A percentile compares a stretch with the other conserved stretches of the same genome.
Conservation (phyloP, 2,888 invertebrate genomes). For the Euphydryas editha region DNA sequence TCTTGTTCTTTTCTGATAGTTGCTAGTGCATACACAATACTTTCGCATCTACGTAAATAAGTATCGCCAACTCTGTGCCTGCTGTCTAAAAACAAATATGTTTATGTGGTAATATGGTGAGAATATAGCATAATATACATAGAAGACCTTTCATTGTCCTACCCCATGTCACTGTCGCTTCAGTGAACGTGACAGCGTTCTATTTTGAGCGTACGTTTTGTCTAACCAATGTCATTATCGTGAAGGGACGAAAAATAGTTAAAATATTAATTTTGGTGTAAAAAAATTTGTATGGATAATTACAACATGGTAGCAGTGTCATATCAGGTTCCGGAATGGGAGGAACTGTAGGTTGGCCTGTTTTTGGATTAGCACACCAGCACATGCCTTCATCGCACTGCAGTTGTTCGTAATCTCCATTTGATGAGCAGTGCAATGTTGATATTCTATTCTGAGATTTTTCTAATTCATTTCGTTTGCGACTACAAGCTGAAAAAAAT, state of each 20-base stretch:
- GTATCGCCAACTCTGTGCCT: constrained; percentile 73
- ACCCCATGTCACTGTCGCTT: constrained; percentile 39
- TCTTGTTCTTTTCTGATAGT: constrained; percentile 79
- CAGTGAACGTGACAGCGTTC: constrained; percentile 40
- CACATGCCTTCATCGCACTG: constrained; percentile 88
- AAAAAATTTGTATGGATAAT: constrained; percentile 52
- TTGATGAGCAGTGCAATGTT: constrained; percentile 85
- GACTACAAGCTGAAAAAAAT: constrained; percentile 83
- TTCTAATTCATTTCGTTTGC: constrained; percentile 81
- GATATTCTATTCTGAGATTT: constrained; percentile 70
- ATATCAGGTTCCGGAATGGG: constrained; percentile 84
- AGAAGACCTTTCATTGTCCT: constrained; percentile 42
- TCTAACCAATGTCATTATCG: constrained; percentile 31
- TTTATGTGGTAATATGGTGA: constrained; percentile 22
- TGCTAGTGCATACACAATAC: constrained; percentile 81
- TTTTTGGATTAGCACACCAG: constrained; percentile 86
- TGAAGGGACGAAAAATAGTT: constrained; percentile 24
- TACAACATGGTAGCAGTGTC: constrained; percentile 86
- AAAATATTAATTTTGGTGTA: too few relatives aligned
- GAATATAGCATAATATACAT: too few relatives aligned
- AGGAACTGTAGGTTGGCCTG: constrained; percentile 82
- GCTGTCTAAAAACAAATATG: constrained; percentile 63
- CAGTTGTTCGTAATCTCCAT: constrained; percentile 87
- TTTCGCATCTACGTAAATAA: constrained; percentile 87
- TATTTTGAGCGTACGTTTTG: constrained; percentile 40